Evolutionary conservation across 2,888 invertebrate species (phyloP), one percentile per base, ranked within the genome.

Genomic region (Zhengitettix transpicula): DNA sequence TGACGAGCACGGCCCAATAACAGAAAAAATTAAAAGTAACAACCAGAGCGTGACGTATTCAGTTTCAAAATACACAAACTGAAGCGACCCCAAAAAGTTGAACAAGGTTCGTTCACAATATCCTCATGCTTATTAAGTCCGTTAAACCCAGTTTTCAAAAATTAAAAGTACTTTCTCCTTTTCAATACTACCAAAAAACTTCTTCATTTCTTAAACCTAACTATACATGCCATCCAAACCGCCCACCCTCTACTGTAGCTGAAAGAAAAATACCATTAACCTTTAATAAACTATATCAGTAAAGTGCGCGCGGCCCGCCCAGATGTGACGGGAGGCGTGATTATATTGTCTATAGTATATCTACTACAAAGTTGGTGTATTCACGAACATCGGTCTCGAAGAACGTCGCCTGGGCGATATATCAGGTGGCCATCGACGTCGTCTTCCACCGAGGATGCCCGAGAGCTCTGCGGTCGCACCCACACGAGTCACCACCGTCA

Each of bases 351-450:
- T 59, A 59, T 61, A 64, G 61, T 65, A 65, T 63, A 65, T 63
- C 63, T 65, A 65, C 65, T 64, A 62, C 61, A 63, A 61, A 61
- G 60, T 62, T 59, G 62, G 60, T 63, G 81, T 85, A 86, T 85
- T 87, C 88, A 91, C 91, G 90, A 90, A 91, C 97, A 98, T 94
- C 96, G 87, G 84, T 92, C 90, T 86, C 93, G 92, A 80, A 99
- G 91, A 81, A 93, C 84, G 84, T 98, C 97, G 81, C 97, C 98
- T 80, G 87, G 86, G 82, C 89, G 89, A 89, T 98, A 99, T 79
- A 99, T 89, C 81, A 99, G 93, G 81, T 99, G 98, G 79, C 99
- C 99, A 80, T 99, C 98, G 81, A 90, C 90, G 83, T 99, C 98
- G 83, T 99, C 96, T 85, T 94, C 92, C 79, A 97, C 88, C 78